Evolutionary conservation across 2,113 vertebrate genomes (phyloP), one percentile per base, ranked within the genome.

Genomic region (Alexandromys fortis): DNA sequence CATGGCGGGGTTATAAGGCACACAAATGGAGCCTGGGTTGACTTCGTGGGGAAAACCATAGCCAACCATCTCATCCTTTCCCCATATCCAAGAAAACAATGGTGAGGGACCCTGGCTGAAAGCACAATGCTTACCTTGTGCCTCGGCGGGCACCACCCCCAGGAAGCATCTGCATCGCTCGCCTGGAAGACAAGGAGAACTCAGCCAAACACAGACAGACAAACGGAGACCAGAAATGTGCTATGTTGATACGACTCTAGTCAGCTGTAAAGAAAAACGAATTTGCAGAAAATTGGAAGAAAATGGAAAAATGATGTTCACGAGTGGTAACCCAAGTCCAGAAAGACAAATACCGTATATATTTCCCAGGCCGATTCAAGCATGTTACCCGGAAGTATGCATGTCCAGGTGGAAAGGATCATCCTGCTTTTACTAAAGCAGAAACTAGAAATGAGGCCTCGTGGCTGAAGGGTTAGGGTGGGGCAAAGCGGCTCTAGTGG

Each of bases 161-260:
- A 99, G 98, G 97, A 99, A 99, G 96, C 98, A 99, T 97, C 99
- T 98, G 94, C 99, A 99, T 52, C 98, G 99, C 96, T 99, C 99
- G 94, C 99, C 99, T 99, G 97, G 49, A 98, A 98, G 90, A 97
- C 14, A 98, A 35, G 77, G 35, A 85, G 55, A 91, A 45, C 0
- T 14, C 28, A 22, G 75, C 0, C 19, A 63, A 91, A 33, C 17
- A 38, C 42, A 47, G 5, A 86, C 8, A 65, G 61, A 61, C 26
- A 33, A 33, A 33, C 2, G 8, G 63, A 47, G 33, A 22, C 19
- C 17, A 42, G 22, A 49, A 14, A 49, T 6, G 10, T 28, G 28
- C 28, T 47, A 9, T 47, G 63, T 67, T 0, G 11, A 19, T 6
- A 86, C 9, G 38, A 7, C 33, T 85, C 38, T 86, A 42, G 21